Evolutionary conservation across 2,888 invertebrate species (phyloP), one percentile per base, ranked within the genome.

Genomic region (Carcina quercana): DNA sequence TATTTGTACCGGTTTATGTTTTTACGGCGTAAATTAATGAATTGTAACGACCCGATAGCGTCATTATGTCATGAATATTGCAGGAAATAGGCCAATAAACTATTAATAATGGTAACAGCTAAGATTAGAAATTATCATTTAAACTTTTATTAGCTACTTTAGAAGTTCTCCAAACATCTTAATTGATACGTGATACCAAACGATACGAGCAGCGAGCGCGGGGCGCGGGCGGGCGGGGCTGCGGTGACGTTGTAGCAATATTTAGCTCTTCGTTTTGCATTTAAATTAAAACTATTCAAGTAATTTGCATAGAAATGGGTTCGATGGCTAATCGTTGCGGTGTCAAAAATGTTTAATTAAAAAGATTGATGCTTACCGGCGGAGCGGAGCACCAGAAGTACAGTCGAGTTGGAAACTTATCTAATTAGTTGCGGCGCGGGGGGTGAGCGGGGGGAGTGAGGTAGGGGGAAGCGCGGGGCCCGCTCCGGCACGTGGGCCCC

Each of bases 311-410:
- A 71, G 67, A 71, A 69, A 73, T 69, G 57, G 70, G 59, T 71
- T 72, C 69, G 73, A 78, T 73, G 60, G 74, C 70, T 80, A 80
- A 80, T 82, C 78, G 72, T 59, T 62, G 73, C 67, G 72, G 73
- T 79, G 80, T 80, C 80, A 80, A 82, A 82, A 80, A 79, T 80
- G 73, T 82, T 82, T 83, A 80, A 83, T 82, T 82, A 82, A 76
- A 83, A 82, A 83, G 82, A 83, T 83, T 83, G 79, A 83, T 80
- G 83, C 76, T 79, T 74, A 76, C 75, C 69, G 76, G 65, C 59
- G 59, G 65, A 67, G 68, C 72, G 63, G 67, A 27, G 37, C 37
- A 30, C 71, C 73, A 78, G 79, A 76, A 80, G 79, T 79, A 83
- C 75, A 80, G 80, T 74, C 59, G 69, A 80, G 80, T 79, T 80